A percentile compares a stretch with the other conserved stretches of the same genome.
These are phyloP conservation scores for Willowsia nigromaculata DNA, from an alignment of 2,888 invertebrate species.

Conservation along the genomic window DNA sequence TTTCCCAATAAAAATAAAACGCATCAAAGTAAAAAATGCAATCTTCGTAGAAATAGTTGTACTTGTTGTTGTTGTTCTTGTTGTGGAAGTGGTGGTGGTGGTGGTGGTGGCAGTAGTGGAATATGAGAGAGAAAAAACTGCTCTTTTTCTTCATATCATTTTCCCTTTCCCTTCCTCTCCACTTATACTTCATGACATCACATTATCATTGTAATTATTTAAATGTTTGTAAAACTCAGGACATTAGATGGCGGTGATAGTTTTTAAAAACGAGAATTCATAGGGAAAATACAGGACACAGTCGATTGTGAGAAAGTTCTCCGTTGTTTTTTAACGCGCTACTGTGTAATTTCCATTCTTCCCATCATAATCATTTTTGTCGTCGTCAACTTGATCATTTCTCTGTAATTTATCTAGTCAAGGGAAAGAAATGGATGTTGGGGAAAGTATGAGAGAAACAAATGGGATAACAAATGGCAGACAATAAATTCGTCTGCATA, in stretches of 20 bases:
- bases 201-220: no score
- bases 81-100: not conserved
- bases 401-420: not conserved
- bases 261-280: no score
- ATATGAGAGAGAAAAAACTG: not conserved
- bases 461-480: not conserved
- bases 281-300: no score
- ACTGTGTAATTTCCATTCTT: not conserved
- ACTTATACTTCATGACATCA: no score
- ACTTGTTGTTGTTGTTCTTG: not conserved
- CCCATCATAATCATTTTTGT: not conserved
- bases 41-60: constrained; percentile 22
- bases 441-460: not conserved
- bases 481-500: not conserved
- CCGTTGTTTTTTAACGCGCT: no score
- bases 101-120: not conserved
- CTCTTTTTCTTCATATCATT: no score
- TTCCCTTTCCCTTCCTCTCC: no score
- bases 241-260: no score
- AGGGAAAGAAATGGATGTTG: not conserved
- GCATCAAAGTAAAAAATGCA: constrained; percentile 32
- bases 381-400: not conserved
- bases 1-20: constrained; percentile 35
- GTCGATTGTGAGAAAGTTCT: not conserved
- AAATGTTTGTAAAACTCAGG: no score